phyloP scores from a whole-genome alignment of 37 sponge, comb jelly and placozoan species.

The Petrosia ficiformis region DNA sequence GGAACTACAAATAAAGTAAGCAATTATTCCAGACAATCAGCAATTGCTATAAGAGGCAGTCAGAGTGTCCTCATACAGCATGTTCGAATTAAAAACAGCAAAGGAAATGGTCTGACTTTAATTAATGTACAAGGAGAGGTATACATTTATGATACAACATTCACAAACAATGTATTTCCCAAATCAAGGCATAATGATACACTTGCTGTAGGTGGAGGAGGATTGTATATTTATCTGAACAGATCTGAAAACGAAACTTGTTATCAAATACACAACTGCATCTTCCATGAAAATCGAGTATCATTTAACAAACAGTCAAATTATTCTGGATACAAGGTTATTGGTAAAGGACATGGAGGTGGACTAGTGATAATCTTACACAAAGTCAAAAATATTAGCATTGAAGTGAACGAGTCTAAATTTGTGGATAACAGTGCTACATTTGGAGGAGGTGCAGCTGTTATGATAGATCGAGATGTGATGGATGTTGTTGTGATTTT shows the following conservation, averaged over 20 bases:
- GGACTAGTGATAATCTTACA: not conserved
- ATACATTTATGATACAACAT: no score
- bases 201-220: not conserved
- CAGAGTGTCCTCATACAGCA: not conserved
- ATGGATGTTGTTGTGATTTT: not conserved
- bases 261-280: not conserved
- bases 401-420: no score
- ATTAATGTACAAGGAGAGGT: not conserved
- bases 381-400: not conserved
- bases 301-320: not conserved
- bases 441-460: not conserved
- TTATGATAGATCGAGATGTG: not conserved
- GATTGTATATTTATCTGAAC: not conserved
- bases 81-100: not conserved
- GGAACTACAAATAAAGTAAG: not conserved
- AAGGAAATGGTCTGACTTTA: not conserved
- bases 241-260: not conserved
- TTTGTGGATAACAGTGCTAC: not conserved
- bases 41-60: not conserved
- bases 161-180: no score
- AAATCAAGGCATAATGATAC: no score
- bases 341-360: not conserved
- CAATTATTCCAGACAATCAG: not conserved
- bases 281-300: not conserved
- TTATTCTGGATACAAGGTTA: no score